Base-by-base conservation (phyloP, 2,888 invertebrate species). In the Carpatolechia fugitivella region DNA sequence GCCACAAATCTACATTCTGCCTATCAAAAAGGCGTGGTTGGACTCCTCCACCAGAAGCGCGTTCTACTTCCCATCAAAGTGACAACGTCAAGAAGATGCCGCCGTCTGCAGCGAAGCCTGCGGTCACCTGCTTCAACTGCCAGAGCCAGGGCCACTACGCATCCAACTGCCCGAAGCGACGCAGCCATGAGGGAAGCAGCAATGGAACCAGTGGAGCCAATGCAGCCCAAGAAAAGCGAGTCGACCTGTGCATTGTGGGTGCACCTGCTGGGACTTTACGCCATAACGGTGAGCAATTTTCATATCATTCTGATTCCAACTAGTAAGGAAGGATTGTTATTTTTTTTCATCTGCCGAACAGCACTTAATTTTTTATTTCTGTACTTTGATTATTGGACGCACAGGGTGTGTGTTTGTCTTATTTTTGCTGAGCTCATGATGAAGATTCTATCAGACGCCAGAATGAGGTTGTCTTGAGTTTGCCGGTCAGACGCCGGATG, bases 111-210 rank as follows among this genome's bases (percentile, higher is more conserved):
- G 35, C 14, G 11, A 35, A 35, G 35, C 11, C 49, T 16, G 16
- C 31, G 3, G 31, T 52, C 33, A 44, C 52, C 41, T 52, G 52
- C 44, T 52, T 44, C 44, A 4, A 52, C 31, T 52, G 52, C 52
- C 31, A n/a, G 1, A 44, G 13, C 0, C 52, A 31, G 14, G 52
- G 52, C 14, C 52, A 52, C 52, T 52, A 52, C 44, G 52, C 52
- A 10, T 41, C 52, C 1, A 44, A 13, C 44, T 44, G 52, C 14
- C 52, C 41, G n/a, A 3, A 24, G 24, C 44, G 33, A 30, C n/a
- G 40, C 40, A 11, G 30, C 20, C n/a, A 52, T n/a, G n/a, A n/a
- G n/a, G n/a, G 40, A 1, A 29, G 44, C 33, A 31, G 20, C 31
- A 11, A 7, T 7, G 41, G 13, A 4, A 13, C 31, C 1, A 40